phyloP scores from a whole-genome alignment of 2,888 invertebrate genomes.

The Bombyx huttoni region DNA sequence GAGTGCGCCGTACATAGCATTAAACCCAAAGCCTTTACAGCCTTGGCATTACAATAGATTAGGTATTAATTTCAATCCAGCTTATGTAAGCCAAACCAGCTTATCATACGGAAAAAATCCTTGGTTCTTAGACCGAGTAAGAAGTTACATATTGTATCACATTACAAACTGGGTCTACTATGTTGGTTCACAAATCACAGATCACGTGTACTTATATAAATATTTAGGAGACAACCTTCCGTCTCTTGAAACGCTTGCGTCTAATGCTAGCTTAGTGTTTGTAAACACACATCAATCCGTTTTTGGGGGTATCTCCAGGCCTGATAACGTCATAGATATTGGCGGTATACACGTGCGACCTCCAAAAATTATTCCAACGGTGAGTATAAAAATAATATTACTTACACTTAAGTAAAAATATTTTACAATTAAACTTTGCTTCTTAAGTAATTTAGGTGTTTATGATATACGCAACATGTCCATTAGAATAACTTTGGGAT shows the following conservation, averaged over 20 bases:
- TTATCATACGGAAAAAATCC: constrained; percentile 57
- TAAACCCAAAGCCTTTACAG: constrained; percentile 69
- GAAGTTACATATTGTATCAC: constrained; percentile 50
- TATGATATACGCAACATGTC: too few relatives aligned
- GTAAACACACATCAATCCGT: constrained; percentile 78
- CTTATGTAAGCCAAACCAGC: constrained; percentile 55
- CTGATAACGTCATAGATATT: constrained; percentile 76
- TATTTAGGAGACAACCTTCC: constrained; percentile 68
- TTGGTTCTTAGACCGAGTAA: constrained; percentile 58
- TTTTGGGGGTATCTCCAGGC: constrained; percentile 69
- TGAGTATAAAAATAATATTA: constrained; percentile 22
- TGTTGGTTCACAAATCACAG: constrained; percentile 52
- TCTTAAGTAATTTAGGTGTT: too few relatives aligned
- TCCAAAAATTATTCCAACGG: constrained; percentile 60
- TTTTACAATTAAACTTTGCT: too few relatives aligned
- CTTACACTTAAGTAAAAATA: too few relatives aligned
- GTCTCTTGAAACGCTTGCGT: constrained; percentile 68
- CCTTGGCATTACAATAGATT: constrained; percentile 68
- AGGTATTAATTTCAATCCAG: constrained; percentile 65
- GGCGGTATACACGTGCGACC: constrained; percentile 75
- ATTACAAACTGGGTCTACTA: constrained; percentile 62
- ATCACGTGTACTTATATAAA: constrained; percentile 56
- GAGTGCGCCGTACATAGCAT: constrained; percentile 74
- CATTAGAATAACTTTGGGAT: too few relatives aligned
- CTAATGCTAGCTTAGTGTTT: constrained; percentile 71